Conservation (phyloP, 2,888 invertebrate genomes). For the Nephrotoma guestfalica region DNA sequence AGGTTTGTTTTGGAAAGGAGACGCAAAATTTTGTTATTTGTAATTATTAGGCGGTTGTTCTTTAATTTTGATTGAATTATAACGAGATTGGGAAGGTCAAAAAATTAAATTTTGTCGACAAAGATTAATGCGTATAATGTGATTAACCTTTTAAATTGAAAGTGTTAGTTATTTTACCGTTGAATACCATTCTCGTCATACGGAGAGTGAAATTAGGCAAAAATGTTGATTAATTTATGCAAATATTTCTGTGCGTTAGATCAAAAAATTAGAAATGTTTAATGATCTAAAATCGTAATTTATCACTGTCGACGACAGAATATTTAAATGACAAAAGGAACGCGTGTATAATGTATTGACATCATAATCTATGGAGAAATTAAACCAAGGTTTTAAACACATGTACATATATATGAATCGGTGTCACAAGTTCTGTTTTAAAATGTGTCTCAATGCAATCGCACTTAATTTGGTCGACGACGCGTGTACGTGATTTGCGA, state of each 20-base stretch:
- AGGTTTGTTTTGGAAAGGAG: no score
- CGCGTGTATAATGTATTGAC: not conserved
- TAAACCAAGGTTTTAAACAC: not conserved
- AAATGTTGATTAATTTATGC: not conserved
- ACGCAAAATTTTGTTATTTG: no score
- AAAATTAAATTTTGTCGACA: no score
- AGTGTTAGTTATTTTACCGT: not conserved
- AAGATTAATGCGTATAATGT: no score
- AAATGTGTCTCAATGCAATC: not conserved
- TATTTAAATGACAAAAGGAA: not conserved
- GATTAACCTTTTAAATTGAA: not conserved
- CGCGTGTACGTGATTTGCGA: not conserved
- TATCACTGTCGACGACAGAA: not conserved
- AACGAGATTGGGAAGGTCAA: no score
- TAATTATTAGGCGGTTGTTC: no score
- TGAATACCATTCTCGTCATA: not conserved
- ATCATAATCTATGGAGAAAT: not conserved
- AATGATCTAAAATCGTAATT: not conserved
- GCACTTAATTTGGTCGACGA: not conserved
- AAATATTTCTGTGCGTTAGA: not conserved
- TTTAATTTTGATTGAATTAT: no score
- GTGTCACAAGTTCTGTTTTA: not conserved
- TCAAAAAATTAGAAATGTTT: not conserved
- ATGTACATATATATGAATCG: no score
- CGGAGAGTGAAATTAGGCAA: not conserved